phyloP scores from a whole-genome alignment of 1,140 invertebrate species.

The Bombus breviceps region DNA sequence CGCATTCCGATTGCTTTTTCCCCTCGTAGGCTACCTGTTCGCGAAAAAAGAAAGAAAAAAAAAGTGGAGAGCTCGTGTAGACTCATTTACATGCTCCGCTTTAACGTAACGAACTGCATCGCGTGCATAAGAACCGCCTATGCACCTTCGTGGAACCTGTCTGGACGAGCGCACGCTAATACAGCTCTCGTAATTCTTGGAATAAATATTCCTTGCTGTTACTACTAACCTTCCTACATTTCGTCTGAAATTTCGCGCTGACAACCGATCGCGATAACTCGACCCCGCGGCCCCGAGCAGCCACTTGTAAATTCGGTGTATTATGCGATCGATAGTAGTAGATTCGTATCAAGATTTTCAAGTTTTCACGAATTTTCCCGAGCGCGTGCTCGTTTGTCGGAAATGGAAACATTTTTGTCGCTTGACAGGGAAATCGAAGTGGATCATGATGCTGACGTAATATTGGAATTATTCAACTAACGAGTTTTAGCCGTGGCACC shows the following conservation, averaged over 20 bases:
- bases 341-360: background rate
- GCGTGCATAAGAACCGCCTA: constrained; percentile 51
- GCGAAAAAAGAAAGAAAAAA: no score
- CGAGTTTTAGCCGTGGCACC: background rate
- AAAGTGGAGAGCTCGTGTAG: constrained; percentile 28
- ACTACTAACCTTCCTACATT: constrained; percentile 60
- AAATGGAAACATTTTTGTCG: background rate
- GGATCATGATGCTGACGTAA: no score
- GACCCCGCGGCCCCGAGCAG: no score
- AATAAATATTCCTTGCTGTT: constrained; percentile 58
- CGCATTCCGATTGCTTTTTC: background rate
- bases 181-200: constrained; percentile 55
- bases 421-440: background rate
- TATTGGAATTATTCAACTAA: background rate
- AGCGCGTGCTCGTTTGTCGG: background rate
- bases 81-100: constrained; percentile 59
- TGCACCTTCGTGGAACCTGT: constrained; percentile 55
- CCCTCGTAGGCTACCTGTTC: background rate
- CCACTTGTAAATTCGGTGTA: background rate
- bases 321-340: background rate
- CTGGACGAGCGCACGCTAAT: constrained; percentile 56
- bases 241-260: constrained; percentile 41
- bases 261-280: constrained; percentile 42
- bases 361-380: background rate
- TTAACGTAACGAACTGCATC: constrained; percentile 60